These are phyloP conservation scores for Acromyrmex echinatior DNA, from an alignment of 1,140 invertebrate genomes.

Conservation along the genomic window DNA sequence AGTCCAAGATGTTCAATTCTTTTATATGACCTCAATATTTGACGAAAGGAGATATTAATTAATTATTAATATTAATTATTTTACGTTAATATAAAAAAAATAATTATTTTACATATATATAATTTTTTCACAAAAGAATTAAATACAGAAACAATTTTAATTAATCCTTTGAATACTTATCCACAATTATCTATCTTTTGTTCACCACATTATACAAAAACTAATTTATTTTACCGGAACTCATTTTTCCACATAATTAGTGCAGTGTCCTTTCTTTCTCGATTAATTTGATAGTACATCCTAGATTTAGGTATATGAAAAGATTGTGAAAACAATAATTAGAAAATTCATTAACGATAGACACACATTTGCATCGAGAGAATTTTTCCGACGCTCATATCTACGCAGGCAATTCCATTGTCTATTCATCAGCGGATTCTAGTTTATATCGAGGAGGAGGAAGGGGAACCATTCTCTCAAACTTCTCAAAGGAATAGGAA, in stretches of 20 bases:
- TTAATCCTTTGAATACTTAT: neutral
- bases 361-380: constrained; percentile 1
- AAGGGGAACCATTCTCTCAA: neutral
- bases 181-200: too few species aligned
- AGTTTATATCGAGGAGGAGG: neutral
- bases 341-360: neutral
- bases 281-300: neutral
- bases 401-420: constrained; percentile 16
- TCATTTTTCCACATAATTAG: too few species aligned
- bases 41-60: neutral
- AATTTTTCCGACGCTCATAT: neutral
- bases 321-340: neutral
- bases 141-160: neutral
- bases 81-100: neutral
- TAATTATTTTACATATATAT: neutral
- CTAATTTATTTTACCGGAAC: neutral
- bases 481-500: constrained; percentile 17
- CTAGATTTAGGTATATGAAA: neutral
- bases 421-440: constrained; percentile 16
- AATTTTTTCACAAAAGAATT: neutral
- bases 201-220: too few species aligned
- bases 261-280: too few species aligned
- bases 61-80: neutral
- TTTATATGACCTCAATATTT: neutral
- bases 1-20: neutral